Evolutionary conservation across 2,888 invertebrate genomes (phyloP).

Genomic region (Hydrotaea diabolus): DNA sequence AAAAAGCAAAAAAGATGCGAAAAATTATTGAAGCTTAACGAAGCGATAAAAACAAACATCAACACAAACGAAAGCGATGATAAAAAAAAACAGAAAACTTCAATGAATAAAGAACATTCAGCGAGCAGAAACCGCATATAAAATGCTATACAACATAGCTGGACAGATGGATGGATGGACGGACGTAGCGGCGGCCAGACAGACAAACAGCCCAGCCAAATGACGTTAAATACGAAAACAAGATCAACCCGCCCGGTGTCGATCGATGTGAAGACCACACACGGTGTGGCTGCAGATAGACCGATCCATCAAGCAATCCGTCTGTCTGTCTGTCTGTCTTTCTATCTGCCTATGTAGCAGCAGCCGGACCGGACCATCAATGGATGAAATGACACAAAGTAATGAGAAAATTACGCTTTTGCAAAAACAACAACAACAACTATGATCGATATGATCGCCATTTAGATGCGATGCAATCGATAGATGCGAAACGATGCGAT

Average conservation of each 20-base stretch:
- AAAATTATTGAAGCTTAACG: conserved; percentile 26
- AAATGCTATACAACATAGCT: not conserved
- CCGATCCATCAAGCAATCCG: not conserved
- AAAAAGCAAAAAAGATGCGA: not conserved
- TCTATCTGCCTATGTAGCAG: too few relatives aligned
- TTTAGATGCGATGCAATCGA: conserved; percentile 7
- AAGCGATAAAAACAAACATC: not conserved
- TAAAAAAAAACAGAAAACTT: conserved; percentile 7
- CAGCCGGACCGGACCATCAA: not conserved
- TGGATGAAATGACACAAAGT: conserved; percentile 60
- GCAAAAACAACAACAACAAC: not conserved
- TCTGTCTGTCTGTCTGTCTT: too few relatives aligned
- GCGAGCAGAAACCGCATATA: not conserved
- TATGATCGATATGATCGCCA: conserved; percentile 4
- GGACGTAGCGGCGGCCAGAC: not conserved
- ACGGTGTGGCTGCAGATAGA: not conserved
- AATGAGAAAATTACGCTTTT: conserved; percentile 52
- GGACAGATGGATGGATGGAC: too few relatives aligned
- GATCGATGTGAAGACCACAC: conserved; percentile 30
- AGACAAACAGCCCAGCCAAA: not conserved
- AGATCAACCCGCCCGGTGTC: conserved; percentile 8
- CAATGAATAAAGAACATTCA: conserved; percentile 2
- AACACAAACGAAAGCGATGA: too few relatives aligned
- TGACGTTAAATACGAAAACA: conserved; percentile 30
- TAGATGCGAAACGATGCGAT: not conserved